Base-by-base conservation (phyloP, 2,888 invertebrate species). In the Tachina fera region DNA sequence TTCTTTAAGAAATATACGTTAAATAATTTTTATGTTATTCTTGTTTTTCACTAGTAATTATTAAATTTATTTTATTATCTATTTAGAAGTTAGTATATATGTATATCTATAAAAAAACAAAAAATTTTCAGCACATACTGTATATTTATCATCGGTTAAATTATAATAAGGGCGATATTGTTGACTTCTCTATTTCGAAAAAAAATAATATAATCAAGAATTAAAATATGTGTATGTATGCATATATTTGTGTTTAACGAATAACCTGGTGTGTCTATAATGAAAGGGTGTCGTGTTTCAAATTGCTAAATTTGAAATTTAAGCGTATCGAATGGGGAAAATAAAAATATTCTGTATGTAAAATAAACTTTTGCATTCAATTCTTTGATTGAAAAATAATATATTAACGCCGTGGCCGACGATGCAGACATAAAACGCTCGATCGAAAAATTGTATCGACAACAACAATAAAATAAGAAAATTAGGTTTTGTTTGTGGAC, bases 1-100 rank as follows among this genome's bases (percentile, higher is more conserved):
- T 91, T 91, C 91, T 91, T 91, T 91, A 91, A 91, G 91, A 91
- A 91, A 91, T 91, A 91, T 91, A 91, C 90, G 61, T 83, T 82
- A 84, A 81, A 84, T 87, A 71, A 82, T 83, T 85, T 84, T 82
- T 77, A 79, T 84, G 72, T 71, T 71, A 84, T 67, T 76, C 78
- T 80, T 65, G 72, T 84, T 82, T 84, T 82, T 84, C 74, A 60
- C 74, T 87, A 86, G 53, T 80, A 81, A 31, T 76, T 65, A 49
- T 76, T 77, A 19, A 61, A 53, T 76, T 58, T 71, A 39, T 74
- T 79, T 83, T 41, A 41, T 58, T n/a, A 77, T 67, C 61, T 56
- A 71, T 63, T 51, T 53, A 78, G 39, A 53, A 45, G 53, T 70
- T 61, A 53, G 9, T 70, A 49, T 70, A 16, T 78, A 53, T 60